Conservation (phyloP, 2,888 invertebrate species). For the Tenthredo scrophulariae region DNA sequence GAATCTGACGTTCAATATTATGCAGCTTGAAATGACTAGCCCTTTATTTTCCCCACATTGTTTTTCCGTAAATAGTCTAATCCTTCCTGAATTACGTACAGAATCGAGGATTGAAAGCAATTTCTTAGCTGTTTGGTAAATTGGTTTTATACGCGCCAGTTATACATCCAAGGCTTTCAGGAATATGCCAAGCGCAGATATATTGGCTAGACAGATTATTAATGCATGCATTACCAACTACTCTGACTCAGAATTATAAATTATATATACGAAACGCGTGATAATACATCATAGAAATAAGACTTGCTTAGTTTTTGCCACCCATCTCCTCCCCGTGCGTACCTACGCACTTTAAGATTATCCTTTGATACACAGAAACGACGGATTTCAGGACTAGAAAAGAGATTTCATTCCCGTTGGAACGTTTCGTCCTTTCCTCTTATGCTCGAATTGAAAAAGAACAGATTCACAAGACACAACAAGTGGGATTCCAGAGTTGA, state of each 20-base stretch:
- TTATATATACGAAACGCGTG: neutral
- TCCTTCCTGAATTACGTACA: neutral
- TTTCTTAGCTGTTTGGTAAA: neutral
- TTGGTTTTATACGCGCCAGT: neutral
- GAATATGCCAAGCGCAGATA: constrained; percentile 30
- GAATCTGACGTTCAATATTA: neutral
- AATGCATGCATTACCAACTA: neutral
- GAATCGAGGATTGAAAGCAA: neutral
- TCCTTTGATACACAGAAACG: no score
- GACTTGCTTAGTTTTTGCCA: neutral
- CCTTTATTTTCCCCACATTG: neutral
- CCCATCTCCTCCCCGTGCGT: neutral
- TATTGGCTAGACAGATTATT: constrained; percentile 25
- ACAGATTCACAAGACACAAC: constrained; percentile 3
- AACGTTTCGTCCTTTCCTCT: no score
- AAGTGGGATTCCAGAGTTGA: constrained; percentile 27
- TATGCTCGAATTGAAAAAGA: no score
- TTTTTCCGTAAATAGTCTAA: neutral
- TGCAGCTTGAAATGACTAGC: neutral
- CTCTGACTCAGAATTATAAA: neutral
- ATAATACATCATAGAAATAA: constrained; percentile 4
- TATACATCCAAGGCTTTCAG: constrained; percentile 14
- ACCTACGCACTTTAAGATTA: no score
- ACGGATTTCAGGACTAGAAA: no score
- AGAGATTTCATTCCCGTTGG: no score